Percentiles rank a stretch among this genome's conserved stretches.
Evolutionary conservation across 2,113 vertebrate genomes (phyloP).

Genomic region (Actenoides hombroni): DNA sequence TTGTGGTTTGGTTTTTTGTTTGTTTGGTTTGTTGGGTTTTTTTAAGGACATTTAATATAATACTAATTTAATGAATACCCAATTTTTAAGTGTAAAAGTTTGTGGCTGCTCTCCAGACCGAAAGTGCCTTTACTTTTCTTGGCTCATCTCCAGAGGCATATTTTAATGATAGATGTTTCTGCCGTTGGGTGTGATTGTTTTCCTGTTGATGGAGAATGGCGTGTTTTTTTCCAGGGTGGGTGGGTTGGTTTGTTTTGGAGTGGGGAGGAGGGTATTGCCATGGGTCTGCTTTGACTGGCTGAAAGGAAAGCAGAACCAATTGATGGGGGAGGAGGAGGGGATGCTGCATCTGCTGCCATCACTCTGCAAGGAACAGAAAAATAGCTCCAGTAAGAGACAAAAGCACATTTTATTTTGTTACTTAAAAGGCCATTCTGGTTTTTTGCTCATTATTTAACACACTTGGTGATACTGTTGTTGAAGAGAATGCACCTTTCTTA

Average conservation of each 20-base stretch:
- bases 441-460: neutral
- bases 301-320: slow-evolving; percentile 60
- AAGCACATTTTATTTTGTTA: neutral
- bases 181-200: neutral
- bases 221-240: neutral
- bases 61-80: slow-evolving; percentile 10
- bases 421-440: neutral
- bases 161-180: slow-evolving; percentile 7
- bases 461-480: neutral
- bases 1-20: too few species aligned
- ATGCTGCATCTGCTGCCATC: slow-evolving; percentile 71
- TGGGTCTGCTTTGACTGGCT: slow-evolving; percentile 8
- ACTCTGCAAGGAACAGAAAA: slow-evolving; percentile 42
- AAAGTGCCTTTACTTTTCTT: slow-evolving; percentile 52
- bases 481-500: neutral
- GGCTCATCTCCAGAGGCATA: slow-evolving; percentile 40
- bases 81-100: neutral
- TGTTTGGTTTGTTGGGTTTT: neutral
- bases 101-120: slow-evolving; percentile 57
- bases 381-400: slow-evolving; percentile 30
- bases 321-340: neutral
- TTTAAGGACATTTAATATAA: neutral
- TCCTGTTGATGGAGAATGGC: neutral
- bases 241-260: neutral
- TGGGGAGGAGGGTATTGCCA: neutral